Conservation (phyloP, 64 coral and sea anemone species). For the Pocillopora verrucosa region DNA sequence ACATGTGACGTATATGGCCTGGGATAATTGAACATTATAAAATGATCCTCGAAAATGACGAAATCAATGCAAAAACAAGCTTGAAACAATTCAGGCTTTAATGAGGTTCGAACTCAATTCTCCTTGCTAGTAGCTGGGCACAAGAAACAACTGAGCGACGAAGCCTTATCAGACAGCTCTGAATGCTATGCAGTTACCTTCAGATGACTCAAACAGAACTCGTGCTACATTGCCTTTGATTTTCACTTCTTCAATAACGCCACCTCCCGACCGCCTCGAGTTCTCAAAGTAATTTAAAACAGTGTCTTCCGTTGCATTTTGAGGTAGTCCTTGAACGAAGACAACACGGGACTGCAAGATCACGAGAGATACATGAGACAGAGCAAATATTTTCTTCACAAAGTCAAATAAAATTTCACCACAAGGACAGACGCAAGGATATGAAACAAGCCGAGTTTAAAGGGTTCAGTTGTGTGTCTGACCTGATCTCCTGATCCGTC, state of each 20-base stretch:
- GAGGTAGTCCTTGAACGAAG: conserved; percentile 1
- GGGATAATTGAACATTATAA: no score
- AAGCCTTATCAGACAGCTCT: no score
- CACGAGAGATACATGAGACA: neutral
- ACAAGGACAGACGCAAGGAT: no score
- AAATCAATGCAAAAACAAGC: no score
- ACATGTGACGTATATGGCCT: no score
- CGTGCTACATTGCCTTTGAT: neutral
- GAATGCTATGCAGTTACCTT: no score
- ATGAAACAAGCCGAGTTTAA: neutral
- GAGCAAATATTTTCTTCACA: neutral
- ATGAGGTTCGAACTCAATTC: no score
- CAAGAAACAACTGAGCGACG: no score
- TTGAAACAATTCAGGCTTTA: no score
- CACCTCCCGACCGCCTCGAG: conserved; percentile 39
- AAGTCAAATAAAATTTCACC: no score
- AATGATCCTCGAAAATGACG: no score
- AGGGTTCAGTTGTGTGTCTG: neutral
- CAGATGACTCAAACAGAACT: conserved; percentile 14
- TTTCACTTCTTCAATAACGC: conserved; percentile 7
- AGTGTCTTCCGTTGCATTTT: conserved; percentile 34
- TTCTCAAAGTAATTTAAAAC: conserved; percentile 48
- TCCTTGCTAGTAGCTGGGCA: no score
- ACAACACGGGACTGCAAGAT: neutral
- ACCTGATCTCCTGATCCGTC: neutral